Conservation (phyloP, 1,140 invertebrate genomes). For the Drosophila setifemur region DNA sequence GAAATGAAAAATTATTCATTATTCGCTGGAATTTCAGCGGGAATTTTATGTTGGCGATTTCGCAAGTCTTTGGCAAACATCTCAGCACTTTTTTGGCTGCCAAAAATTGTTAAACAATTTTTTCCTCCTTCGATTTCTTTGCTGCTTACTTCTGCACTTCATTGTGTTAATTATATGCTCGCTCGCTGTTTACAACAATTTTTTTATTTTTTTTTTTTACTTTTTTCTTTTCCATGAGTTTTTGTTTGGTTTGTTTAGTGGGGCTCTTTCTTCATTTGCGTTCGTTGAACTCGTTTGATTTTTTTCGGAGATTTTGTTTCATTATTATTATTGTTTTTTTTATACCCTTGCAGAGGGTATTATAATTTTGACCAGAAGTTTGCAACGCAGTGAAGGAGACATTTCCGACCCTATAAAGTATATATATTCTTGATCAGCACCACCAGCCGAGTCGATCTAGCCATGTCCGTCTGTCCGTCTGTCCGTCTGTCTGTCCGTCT, state of each 20-base stretch:
- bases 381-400: no score
- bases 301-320: slow-evolving; percentile 38
- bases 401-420: no score
- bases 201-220: slow-evolving; percentile 15
- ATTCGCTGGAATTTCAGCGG: slow-evolving; percentile 35
- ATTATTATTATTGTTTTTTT: slow-evolving; percentile 23
- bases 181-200: slow-evolving; percentile 29
- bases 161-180: slow-evolving; percentile 59
- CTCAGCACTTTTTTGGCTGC: slow-evolving; percentile 30
- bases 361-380: no score
- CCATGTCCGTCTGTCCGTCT: no score
- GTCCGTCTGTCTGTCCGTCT: no score
- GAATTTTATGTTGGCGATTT: slow-evolving; percentile 19
- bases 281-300: slow-evolving; percentile 45
- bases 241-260: slow-evolving; percentile 29
- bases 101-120: slow-evolving; percentile 44
- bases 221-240: slow-evolving; percentile 34
- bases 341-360: no score
- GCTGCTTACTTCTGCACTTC: slow-evolving; percentile 44
- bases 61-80: slow-evolving; percentile 47
- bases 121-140: slow-evolving; percentile 27
- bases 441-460: no score
- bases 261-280: slow-evolving; percentile 32
- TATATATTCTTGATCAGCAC: no score
- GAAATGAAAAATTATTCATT: slow-evolving; percentile 23